A percentile compares a stretch with the other conserved stretches of the same genome.
Evolutionary conservation across 2,113 vertebrate genomes (phyloP).

Genomic region (Heterocephalus glaber): DNA sequence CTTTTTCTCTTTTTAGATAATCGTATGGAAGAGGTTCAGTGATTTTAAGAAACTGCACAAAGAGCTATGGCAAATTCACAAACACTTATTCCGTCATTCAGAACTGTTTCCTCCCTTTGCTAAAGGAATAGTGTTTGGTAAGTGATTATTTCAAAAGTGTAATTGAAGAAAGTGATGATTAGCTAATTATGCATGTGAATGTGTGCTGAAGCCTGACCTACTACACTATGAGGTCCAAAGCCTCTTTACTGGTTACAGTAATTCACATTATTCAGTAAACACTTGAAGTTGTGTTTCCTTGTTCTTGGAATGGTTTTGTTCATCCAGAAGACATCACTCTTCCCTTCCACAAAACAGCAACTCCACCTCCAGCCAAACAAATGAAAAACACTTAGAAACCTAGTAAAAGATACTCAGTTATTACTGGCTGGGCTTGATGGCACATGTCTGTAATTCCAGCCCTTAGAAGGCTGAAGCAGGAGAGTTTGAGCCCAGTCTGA

Average conservation of each 20-base stretch:
- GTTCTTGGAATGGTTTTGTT: neutral
- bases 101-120: conserved; percentile 98
- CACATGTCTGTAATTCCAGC: neutral
- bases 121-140: conserved; percentile 98
- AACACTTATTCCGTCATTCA: conserved; percentile 92
- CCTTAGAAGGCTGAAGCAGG: neutral
- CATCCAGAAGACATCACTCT: neutral
- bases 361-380: neutral
- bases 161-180: conserved; percentile 47
- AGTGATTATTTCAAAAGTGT: conserved; percentile 82
- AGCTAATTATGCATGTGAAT: neutral
- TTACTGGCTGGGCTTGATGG: neutral
- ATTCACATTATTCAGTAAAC: neutral
- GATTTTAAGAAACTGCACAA: conserved; percentile 98
- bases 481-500: neutral
- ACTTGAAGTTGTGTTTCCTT: neutral
- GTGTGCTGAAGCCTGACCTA: neutral
- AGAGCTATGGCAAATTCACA: conserved; percentile 97
- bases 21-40: conserved; percentile 98
- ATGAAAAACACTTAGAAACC: neutral
- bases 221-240: neutral
- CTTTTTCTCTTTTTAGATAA: conserved; percentile 89
- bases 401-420: conserved; percentile 22
- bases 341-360: neutral
- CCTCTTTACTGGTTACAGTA: neutral